Base-by-base conservation (phyloP, 2,113 vertebrate species). In the Oreotrochilus melanogaster region DNA sequence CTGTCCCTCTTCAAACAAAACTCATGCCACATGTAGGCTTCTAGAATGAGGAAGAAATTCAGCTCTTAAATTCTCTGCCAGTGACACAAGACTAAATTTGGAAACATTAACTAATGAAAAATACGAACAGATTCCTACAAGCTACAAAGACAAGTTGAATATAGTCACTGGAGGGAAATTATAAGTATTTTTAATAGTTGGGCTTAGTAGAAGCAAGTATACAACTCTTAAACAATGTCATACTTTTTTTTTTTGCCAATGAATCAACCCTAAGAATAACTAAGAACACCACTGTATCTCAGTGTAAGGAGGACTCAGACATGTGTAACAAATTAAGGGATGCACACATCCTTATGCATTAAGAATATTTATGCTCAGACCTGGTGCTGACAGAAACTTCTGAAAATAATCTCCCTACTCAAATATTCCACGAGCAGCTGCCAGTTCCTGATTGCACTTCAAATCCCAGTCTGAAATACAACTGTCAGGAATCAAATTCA, bases 31-130 rank as follows among this genome's bases (percentile, higher is more conserved):
- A 54, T 57, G 74, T 30, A 65, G 45, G 17, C 33, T 88, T 88
- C 42, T 27, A 74, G 85, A 95, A 95, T 33, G 90, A 96, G 93
- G 90, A 94, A 93, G 85, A 94, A 88, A 92, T 76, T 54, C 53
- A 57, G 45, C 50, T 57, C 42, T 31, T 4, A 72, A 60, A 90
- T 96, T 88, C 81, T 88, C 62, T 88, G 62, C 54, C 25, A 48
- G 10, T 94, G 93, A 96, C 67, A 86, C 24, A 53, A 88, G 89
- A 64, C 79, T 78, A 61, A 28, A 22, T 76, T 88, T 85, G 88
- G 93, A 93, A 94, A 48, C 74, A 79, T 17, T 14, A 79, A 66
- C 85, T 88, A 89, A 85, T 69, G 71, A 94, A 93, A 89, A 95
- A 92, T 23, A 82, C 48, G 73, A 94, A 82, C 75, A 47, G 30